A percentile compares a stretch with the other conserved stretches of the same genome.
These are phyloP conservation scores for Apogon hyalosoma DNA, from an alignment of 2,797 vertebrate species.

Conservation along the genomic window DNA sequence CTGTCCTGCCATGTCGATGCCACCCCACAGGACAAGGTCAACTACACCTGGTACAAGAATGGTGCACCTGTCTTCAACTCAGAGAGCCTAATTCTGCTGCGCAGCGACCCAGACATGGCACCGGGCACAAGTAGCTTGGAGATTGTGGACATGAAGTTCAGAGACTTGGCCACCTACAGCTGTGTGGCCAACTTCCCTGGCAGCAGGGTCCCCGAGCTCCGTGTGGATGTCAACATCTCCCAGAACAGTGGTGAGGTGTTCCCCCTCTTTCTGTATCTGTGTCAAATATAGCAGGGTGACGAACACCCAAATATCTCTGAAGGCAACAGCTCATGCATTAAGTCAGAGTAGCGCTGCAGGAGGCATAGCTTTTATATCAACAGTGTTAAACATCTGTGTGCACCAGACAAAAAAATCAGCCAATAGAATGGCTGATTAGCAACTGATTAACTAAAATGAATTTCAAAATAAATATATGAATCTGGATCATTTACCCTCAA, in stretches of 20 bases:
- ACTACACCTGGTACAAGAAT: slow-evolving; percentile 98
- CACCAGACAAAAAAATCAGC: too few species aligned
- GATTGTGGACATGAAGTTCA: slow-evolving; percentile 96
- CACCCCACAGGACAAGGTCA: slow-evolving; percentile 96
- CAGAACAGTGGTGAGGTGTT: slow-evolving; percentile 92
- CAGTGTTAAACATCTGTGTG: too few species aligned
- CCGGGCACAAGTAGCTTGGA: slow-evolving; percentile 95
- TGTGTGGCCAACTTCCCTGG: slow-evolving; percentile 93
- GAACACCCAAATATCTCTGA: neutral
- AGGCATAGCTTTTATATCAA: too few species aligned
- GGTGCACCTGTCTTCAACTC: slow-evolving; percentile 88
- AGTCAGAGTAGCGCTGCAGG: too few species aligned
- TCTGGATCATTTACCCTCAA: too few species aligned
- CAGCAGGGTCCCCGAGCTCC: slow-evolving; percentile 89
- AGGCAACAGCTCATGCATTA: too few species aligned
- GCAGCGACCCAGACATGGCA: slow-evolving; percentile 94
- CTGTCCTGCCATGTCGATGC: slow-evolving; percentile 97
- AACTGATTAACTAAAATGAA: too few species aligned
- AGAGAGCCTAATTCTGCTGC: slow-evolving; percentile 91
- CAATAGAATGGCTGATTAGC: too few species aligned
- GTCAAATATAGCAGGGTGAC: neutral
- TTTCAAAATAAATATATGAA: too few species aligned
- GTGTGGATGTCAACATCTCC: slow-evolving; percentile 96
- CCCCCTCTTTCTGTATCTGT: neutral
- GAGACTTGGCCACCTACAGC: slow-evolving; percentile 95